Conservation (phyloP, 2,888 invertebrate species). For the Pemphredon lugubris region DNA sequence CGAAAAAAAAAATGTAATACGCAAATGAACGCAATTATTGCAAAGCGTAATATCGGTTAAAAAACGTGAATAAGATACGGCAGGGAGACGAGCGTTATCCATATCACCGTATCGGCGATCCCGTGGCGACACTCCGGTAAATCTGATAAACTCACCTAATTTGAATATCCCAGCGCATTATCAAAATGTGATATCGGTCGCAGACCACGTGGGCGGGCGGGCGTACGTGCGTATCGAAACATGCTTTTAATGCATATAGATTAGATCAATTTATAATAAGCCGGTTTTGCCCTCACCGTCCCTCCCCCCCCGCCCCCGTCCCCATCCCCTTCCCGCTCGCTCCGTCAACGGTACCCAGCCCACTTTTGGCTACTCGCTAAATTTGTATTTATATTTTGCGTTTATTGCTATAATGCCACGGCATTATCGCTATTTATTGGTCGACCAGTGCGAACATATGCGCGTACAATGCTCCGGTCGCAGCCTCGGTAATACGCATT, state of each 20-base stretch:
- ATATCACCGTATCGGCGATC: slow-evolving; percentile 54
- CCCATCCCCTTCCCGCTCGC: slow-evolving; percentile 12
- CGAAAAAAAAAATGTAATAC: neutral
- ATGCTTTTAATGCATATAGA: slow-evolving; percentile 79
- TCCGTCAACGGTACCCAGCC: slow-evolving; percentile 30
- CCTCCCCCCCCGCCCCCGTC: slow-evolving; percentile 11
- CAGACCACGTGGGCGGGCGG: slow-evolving; percentile 69
- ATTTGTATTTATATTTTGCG: slow-evolving; percentile 78
- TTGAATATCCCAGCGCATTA: slow-evolving; percentile 78
- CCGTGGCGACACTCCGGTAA: slow-evolving; percentile 70
- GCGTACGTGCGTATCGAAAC: slow-evolving; percentile 70
- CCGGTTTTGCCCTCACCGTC: slow-evolving; percentile 68
- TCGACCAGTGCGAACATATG: slow-evolving; percentile 62
- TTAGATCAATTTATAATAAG: slow-evolving; percentile 80
- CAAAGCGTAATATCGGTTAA: neutral
- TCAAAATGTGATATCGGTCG: slow-evolving; percentile 78
- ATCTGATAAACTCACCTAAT: slow-evolving; percentile 77
- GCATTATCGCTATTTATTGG: slow-evolving; percentile 78
- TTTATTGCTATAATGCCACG: slow-evolving; percentile 75
- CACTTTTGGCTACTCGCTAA: slow-evolving; percentile 65
- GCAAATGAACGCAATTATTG: slow-evolving; percentile 7
- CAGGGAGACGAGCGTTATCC: slow-evolving; percentile 6
- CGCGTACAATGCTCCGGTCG: slow-evolving; percentile 44
- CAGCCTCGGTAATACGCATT: slow-evolving; percentile 22
- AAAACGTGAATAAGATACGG: slow-evolving; percentile 48